phyloP scores from a whole-genome alignment of 2,888 invertebrate genomes.

The Hermodice carunculata region DNA sequence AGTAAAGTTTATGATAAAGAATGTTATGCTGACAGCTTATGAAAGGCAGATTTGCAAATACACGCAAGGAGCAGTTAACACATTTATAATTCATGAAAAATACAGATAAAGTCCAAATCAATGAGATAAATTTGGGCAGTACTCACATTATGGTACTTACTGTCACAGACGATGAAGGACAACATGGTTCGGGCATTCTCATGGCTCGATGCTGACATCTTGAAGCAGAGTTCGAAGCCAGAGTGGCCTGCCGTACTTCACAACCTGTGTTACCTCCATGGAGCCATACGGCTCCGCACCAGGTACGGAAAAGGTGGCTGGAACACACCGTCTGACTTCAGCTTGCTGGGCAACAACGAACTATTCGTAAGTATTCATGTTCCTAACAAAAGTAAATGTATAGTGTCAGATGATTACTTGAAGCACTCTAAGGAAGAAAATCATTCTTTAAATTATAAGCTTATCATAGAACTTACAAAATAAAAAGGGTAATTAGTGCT shows the following conservation, averaged over 20 bases:
- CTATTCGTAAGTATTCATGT: slow-evolving; percentile 46
- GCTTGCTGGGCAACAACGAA: slow-evolving; percentile 55
- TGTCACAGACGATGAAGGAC: slow-evolving; percentile 63
- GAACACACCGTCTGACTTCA: slow-evolving; percentile 62
- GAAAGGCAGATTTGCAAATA: too few species aligned
- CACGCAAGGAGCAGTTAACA: too few species aligned
- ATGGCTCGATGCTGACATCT: slow-evolving; percentile 63
- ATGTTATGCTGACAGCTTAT: too few species aligned
- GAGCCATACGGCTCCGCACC: slow-evolving; percentile 63
- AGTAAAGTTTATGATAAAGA: too few species aligned
- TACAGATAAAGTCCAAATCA: too few species aligned
- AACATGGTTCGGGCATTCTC: slow-evolving; percentile 60
- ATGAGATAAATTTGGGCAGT: too few species aligned
- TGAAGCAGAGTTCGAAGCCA: slow-evolving; percentile 56
- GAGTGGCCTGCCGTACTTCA: slow-evolving; percentile 68
- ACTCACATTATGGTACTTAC: not conserved
- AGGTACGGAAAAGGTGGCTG: slow-evolving; percentile 65
- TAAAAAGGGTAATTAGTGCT: too few species aligned
- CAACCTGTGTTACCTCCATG: slow-evolving; percentile 68
- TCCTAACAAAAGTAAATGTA: not conserved
- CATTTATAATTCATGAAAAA: too few species aligned
- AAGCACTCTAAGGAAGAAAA: too few species aligned
- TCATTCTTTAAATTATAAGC: too few species aligned
- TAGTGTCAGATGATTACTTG: too few species aligned
- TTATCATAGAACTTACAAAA: too few species aligned